These are phyloP conservation scores for Grapholita molesta DNA, from an alignment of 1,140 invertebrate genomes.

Conservation along the genomic window DNA sequence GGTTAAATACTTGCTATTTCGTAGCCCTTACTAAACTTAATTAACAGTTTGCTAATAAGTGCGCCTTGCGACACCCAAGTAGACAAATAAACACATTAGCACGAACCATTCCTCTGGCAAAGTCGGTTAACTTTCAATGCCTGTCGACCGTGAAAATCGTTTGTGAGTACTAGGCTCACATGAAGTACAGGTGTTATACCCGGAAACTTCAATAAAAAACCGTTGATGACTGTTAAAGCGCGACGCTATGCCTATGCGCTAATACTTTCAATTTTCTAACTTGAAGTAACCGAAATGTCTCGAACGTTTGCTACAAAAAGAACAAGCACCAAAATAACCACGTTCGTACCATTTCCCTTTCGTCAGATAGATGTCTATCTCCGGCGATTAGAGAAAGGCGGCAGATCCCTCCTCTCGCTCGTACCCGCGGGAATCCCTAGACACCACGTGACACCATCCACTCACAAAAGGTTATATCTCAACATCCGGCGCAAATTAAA, in stretches of 20 bases:
- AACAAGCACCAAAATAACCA: slow-evolving; percentile 51
- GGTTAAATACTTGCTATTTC: background rate
- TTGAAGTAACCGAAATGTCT: background rate
- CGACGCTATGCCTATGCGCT: background rate
- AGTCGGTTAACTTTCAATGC: slow-evolving; percentile 3
- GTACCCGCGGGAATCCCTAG: slow-evolving; percentile 42
- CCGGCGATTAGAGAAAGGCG: slow-evolving; percentile 37
- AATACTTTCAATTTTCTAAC: slow-evolving; percentile 19
- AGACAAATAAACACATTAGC: background rate
- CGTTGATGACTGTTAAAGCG: background rate
- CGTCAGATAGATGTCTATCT: slow-evolving; percentile 55
- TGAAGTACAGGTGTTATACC: background rate
- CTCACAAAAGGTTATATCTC: slow-evolving; percentile 48
- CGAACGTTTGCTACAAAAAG: slow-evolving; percentile 26
- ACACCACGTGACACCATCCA: slow-evolving; percentile 50
- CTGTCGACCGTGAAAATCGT: slow-evolving; percentile 1
- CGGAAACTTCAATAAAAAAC: background rate
- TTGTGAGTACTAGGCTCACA: slow-evolving; percentile 4
- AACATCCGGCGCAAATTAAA: slow-evolving; percentile 40
- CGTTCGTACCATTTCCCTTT: slow-evolving; percentile 54
- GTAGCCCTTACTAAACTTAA: background rate
- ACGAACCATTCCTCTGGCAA: background rate
- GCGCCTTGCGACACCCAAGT: background rate
- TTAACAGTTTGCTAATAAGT: slow-evolving; percentile 2
- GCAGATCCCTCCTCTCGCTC: slow-evolving; percentile 34